Percentiles rank a stretch among this genome's conserved stretches.
phyloP scores from a whole-genome alignment of 2,888 invertebrate species.

The Stenurella melanura region DNA sequence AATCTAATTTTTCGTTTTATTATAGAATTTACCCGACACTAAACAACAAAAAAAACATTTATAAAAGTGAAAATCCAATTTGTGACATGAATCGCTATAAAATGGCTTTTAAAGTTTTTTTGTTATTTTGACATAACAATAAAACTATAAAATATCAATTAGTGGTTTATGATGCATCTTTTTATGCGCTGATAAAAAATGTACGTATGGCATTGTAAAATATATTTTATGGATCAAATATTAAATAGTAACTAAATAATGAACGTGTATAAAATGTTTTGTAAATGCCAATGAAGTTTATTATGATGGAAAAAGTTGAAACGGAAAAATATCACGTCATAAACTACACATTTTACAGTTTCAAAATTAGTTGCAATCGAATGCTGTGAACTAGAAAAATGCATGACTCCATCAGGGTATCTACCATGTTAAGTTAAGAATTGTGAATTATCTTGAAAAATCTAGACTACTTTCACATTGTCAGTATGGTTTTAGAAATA shows the following conservation, averaged over 20 bases:
- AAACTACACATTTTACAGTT: neutral
- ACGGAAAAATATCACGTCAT: neutral
- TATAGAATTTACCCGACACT: no score
- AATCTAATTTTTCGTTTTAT: no score
- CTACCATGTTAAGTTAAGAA: no score
- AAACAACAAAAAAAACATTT: slow-evolving; percentile 28
- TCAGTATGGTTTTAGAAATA: no score
- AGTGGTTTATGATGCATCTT: slow-evolving; percentile 23
- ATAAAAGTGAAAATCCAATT: slow-evolving; percentile 18
- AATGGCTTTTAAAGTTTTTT: slow-evolving; percentile 29
- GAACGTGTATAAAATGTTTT: neutral
- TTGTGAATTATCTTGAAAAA: no score
- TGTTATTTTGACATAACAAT: slow-evolving; percentile 16
- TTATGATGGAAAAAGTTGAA: neutral
- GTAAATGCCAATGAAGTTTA: neutral
- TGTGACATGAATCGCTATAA: slow-evolving; percentile 25
- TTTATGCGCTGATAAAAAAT: slow-evolving; percentile 23
- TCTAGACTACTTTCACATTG: no score
- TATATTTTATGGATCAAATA: slow-evolving; percentile 8
- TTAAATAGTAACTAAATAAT: slow-evolving; percentile 7
- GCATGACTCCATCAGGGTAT: no score
- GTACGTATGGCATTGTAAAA: slow-evolving; percentile 9
- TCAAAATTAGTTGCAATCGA: neutral
- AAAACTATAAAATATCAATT: slow-evolving; percentile 40
- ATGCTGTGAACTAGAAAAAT: neutral